Evolutionary conservation across 1,140 invertebrate species (phyloP), one percentile per base, ranked within the genome.

Genomic region (Lepidurus packardi): DNA sequence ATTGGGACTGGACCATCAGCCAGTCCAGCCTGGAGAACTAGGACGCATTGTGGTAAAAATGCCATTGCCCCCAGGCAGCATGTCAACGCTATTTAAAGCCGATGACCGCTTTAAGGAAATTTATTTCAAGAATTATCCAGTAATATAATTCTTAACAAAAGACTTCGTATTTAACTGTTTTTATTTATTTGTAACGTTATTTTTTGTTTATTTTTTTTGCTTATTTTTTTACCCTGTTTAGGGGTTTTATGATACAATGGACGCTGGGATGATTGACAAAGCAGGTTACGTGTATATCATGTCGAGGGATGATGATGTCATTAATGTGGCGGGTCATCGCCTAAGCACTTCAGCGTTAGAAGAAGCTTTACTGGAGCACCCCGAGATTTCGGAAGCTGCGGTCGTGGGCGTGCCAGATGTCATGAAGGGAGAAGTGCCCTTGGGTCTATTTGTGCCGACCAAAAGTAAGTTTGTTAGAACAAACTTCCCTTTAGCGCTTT

Each of bases 221-320:
- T 10, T 42, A 34, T 3, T 9, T 24, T 77, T 13, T 44, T 0
- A 34, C 34, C 3, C 34, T 34, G 34, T 77, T 73, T 79, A 96
- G 94, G 95, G 94, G n/a, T 97, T 92, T 84, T 98, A 98, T 82
- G 94, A 97, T 82, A 97, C 95, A 7, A 96, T 96, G 92, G 96
- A 98, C 83, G 93, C 94, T 0, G 96, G 95, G 0, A 94, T 92
- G 82, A 88, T 90, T 45, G 94, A 96, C 82, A 89, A 92, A 76
- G 90, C 91, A 79, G 94, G 94, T 5, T 94, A 94, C 78, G 88
- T 98, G 1, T 94, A 92, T 82, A 93, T 98, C 0, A 93, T 94
- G 43, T 92, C 95, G 0, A 87, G 96, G 34, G 93, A 93, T 78
- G 96, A 98, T 86, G 96, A 98, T 84, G 91, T 98, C n/a, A 97